Conservation (phyloP, 1,140 invertebrate species). For the Dufourea novaeangliae region DNA sequence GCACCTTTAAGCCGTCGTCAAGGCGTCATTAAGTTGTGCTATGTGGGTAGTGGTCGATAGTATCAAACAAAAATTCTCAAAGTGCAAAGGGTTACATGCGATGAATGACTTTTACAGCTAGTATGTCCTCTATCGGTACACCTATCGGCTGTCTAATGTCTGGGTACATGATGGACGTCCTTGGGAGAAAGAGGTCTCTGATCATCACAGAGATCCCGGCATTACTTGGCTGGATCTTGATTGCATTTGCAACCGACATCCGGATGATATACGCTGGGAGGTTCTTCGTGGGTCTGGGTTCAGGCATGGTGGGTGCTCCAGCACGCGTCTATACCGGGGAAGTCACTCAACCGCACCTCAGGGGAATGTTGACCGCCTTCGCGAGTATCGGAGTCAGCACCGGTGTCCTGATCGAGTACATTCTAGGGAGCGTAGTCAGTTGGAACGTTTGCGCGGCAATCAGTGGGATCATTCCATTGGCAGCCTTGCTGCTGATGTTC, state of each 20-base stretch:
- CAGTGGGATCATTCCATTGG: constrained; percentile 83
- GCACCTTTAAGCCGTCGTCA: no score
- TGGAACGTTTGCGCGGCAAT: constrained; percentile 85
- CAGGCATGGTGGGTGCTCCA: constrained; percentile 87
- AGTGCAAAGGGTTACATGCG: constrained; percentile 49
- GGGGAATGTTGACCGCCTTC: constrained; percentile 86
- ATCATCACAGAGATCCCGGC: constrained; percentile 87
- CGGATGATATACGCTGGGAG: constrained; percentile 85
- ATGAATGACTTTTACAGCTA: constrained; percentile 81
- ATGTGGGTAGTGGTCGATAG: no score
- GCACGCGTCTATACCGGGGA: constrained; percentile 87
- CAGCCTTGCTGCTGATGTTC: constrained; percentile 84
- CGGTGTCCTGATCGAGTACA: constrained; percentile 85
- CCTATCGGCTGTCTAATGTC: constrained; percentile 87
- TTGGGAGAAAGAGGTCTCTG: constrained; percentile 85
- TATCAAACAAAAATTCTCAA: not conserved
- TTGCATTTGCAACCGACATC: constrained; percentile 83
- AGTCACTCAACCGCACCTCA: constrained; percentile 86
- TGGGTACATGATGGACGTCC: constrained; percentile 87
- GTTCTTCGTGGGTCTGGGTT: constrained; percentile 85
- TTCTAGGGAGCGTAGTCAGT: constrained; percentile 83
- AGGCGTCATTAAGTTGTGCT: no score
- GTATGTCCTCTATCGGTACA: constrained; percentile 87
- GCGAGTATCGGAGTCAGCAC: constrained; percentile 85
- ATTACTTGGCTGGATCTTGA: constrained; percentile 86